phyloP scores from a whole-genome alignment of 2,888 invertebrate genomes.

The Leptarthrus brevirostris region DNA sequence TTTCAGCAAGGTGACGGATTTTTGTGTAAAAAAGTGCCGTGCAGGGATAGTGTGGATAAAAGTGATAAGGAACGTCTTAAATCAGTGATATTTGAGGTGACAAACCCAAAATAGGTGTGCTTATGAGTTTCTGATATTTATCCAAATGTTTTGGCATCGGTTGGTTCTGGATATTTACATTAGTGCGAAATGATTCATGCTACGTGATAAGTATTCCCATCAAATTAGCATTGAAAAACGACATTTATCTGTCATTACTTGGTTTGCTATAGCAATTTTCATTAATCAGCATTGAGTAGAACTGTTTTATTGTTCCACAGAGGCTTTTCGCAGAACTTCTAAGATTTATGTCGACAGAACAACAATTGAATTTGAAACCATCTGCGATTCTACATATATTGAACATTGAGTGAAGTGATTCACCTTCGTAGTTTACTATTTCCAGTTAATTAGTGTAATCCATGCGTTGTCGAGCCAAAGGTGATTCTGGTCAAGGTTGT shows the following conservation, averaged over 20 bases:
- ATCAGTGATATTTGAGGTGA: not conserved
- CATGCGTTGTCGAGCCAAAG: too few species aligned
- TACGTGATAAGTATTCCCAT: slow-evolving; percentile 26
- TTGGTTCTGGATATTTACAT: not conserved
- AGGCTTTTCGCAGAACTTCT: slow-evolving; percentile 5
- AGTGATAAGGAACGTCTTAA: too few species aligned
- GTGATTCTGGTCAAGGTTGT: slow-evolving; percentile 23
- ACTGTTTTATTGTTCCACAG: not conserved
- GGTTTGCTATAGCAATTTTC: slow-evolving; percentile 8
- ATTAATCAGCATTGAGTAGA: slow-evolving; percentile 7
- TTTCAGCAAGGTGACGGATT: too few species aligned
- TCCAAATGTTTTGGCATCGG: not conserved
- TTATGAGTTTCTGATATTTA: not conserved
- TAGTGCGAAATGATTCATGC: slow-evolving; percentile 7
- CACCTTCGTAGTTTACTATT: not conserved
- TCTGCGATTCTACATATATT: too few species aligned
- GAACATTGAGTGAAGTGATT: too few species aligned
- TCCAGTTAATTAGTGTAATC: too few species aligned
- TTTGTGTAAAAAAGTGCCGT: too few species aligned
- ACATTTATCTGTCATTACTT: not conserved
- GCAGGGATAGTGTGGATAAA: too few species aligned
- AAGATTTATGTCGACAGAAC: too few species aligned
- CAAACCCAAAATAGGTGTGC: slow-evolving; percentile 7
- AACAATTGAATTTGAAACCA: too few species aligned
- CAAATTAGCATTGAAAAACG: slow-evolving; percentile 26